phyloP scores from a whole-genome alignment of 2,113 vertebrate genomes.

The Spea bombifrons region DNA sequence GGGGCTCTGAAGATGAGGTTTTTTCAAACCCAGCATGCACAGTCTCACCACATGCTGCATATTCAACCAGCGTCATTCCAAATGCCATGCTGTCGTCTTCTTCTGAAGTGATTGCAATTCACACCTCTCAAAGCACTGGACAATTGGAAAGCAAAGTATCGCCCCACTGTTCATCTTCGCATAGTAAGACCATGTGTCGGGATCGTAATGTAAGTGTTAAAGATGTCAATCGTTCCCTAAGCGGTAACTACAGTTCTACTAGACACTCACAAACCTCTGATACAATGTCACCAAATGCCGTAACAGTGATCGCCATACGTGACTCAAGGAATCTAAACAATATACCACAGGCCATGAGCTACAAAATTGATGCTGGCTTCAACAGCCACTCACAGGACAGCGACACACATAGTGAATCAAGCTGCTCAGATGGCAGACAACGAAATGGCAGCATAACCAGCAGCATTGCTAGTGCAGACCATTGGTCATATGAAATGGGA shows the following conservation, averaged over 20 bases:
- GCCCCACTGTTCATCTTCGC: constrained; percentile 52
- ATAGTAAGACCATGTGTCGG: constrained; percentile 55
- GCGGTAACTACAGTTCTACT: constrained; percentile 54
- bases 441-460: constrained; percentile 58
- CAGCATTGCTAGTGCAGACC: constrained; percentile 60
- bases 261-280: constrained; percentile 58
- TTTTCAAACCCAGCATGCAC: constrained; percentile 67
- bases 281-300: constrained; percentile 54
- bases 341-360: constrained; percentile 60
- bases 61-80: constrained; percentile 84
- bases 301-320: constrained; percentile 60
- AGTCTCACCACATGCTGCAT: constrained; percentile 83
- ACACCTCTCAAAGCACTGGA: constrained; percentile 63
- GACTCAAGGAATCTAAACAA: constrained; percentile 66
- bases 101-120: constrained; percentile 79
- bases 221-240: constrained; percentile 58
- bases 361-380: constrained; percentile 52
- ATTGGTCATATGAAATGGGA: constrained; percentile 73
- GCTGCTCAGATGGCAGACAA: constrained; percentile 66
- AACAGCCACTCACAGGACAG: constrained; percentile 57
- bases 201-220: constrained; percentile 55
- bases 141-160: constrained; percentile 56
- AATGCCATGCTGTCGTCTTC: constrained; percentile 83
- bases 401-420: constrained; percentile 69
- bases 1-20: constrained; percentile 65